A percentile compares a stretch with the other conserved stretches of the same genome.
phyloP scores from a whole-genome alignment of 2,888 invertebrate genomes.

The Rhagonycha fulva region DNA sequence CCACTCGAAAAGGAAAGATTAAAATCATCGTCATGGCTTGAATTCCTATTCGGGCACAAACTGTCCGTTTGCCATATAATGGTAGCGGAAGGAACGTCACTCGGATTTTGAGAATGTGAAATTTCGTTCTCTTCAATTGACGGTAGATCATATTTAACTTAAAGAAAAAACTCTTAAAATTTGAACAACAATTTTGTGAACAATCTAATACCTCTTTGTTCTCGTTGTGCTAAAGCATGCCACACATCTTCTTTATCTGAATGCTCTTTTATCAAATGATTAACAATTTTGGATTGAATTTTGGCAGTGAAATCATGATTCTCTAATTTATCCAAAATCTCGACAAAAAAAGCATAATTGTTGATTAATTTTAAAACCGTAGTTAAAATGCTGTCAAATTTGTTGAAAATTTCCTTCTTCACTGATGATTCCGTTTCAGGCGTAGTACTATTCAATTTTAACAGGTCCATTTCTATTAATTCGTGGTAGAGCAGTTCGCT shows the following conservation, averaged over 20 bases:
- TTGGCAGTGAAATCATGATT: slow-evolving; percentile 63
- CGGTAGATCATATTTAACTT: background rate
- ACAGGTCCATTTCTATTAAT: slow-evolving; percentile 63
- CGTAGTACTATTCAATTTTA: slow-evolving; percentile 31
- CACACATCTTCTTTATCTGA: slow-evolving; percentile 61
- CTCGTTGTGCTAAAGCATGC: slow-evolving; percentile 65
- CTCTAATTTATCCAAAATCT: slow-evolving; percentile 61
- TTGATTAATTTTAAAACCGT: slow-evolving; percentile 38
- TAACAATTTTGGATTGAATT: slow-evolving; percentile 61
- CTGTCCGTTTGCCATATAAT: background rate
- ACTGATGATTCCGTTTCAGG: slow-evolving; percentile 49
- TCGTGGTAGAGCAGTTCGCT: slow-evolving; percentile 71
- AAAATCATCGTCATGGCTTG: background rate
- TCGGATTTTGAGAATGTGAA: background rate
- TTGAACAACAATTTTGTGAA: background rate
- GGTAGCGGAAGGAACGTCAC: background rate
- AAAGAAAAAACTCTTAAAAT: background rate
- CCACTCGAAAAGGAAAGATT: background rate
- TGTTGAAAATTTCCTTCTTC: slow-evolving; percentile 51
- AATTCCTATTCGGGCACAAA: background rate
- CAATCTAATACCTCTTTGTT: slow-evolving; percentile 55
- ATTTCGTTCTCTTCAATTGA: background rate
- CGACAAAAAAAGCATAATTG: slow-evolving; percentile 36
- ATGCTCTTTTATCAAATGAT: slow-evolving; percentile 58
- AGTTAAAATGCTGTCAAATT: slow-evolving; percentile 53